phyloP scores from a whole-genome alignment of 2,113 vertebrate species.

The Callaeas wilsoni region DNA sequence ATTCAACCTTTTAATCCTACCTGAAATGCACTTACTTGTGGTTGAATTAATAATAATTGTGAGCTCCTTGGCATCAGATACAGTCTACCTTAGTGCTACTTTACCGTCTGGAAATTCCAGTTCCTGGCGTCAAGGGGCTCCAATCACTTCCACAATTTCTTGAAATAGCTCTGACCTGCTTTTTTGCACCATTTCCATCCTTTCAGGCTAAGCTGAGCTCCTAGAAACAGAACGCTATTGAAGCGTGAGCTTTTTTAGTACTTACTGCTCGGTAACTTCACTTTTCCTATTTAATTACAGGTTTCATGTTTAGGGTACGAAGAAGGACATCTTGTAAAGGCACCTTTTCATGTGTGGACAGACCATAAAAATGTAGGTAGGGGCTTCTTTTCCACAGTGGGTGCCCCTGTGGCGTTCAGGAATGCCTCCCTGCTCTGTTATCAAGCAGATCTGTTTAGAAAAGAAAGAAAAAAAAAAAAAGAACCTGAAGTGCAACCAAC shows the following conservation, averaged over 20 bases:
- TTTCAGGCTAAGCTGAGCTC: background rate
- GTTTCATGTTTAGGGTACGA: conserved; percentile 19
- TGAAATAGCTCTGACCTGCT: conserved; percentile 58
- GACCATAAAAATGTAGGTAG: conserved; percentile 24
- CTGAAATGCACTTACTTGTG: conserved; percentile 18
- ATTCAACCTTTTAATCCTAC: background rate
- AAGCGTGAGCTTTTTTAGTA: background rate
- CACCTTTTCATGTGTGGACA: conserved; percentile 41
- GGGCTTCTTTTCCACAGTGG: background rate
- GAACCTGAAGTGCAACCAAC: background rate
- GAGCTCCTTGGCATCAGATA: background rate
- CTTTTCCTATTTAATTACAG: conserved; percentile 56
- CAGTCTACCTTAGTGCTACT: background rate
- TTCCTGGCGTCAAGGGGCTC: conserved; percentile 47
- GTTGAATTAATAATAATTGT: background rate
- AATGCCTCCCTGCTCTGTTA: background rate
- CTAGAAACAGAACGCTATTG: conserved; percentile 48
- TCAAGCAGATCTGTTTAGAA: background rate
- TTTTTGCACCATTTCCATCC: conserved; percentile 22
- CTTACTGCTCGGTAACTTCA: background rate
- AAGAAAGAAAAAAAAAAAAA: background rate
- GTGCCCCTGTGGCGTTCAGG: background rate
- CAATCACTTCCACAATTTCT: conserved; percentile 40
- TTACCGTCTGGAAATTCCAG: conserved; percentile 30
- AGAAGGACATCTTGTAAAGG: conserved; percentile 49